Evolutionary conservation across 2,888 invertebrate species (phyloP), one percentile per base, ranked within the genome.

Genomic region (Drosophila atripex): DNA sequence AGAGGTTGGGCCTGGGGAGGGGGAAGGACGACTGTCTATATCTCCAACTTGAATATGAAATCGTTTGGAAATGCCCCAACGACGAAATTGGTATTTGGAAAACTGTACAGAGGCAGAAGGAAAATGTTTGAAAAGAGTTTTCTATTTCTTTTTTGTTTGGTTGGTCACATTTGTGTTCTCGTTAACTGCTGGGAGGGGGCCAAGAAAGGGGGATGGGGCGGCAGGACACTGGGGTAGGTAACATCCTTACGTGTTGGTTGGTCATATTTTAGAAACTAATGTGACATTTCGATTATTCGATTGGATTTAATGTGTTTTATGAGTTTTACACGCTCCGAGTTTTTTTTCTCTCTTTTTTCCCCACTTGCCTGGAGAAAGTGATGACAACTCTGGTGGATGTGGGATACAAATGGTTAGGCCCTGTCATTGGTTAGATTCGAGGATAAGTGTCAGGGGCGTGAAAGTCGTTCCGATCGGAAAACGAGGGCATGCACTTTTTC

Each of bases 261-360:
- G 87, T 86, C 88, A 91, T 91, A 91, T 91, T 91, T 91, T 90
- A 91, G 90, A 90, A 89, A 90, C 89, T 91, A 91, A 91, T 91
- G 91, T 91, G 91, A 91, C 91, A 91, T 91, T 91, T 91, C 91
- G 91, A 91, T 91, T 91, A 91, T 91, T 91, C 91, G 89, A 90
- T 91, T 91, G 91, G 91, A 91, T 90, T 90, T 91, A 91, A 91
- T 91, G 91, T 90, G 88, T 90, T 90, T 91, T 91, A 90, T 90
- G 83, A 82, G 83, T 82, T 87, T 86, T 86, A 80, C 86, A 88
- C 86, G 88, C 78, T 86, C 46, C 77, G 54, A 12, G 16, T 9
- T 41, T 52, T 21, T 18, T 41, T 52, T 21, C 12, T 53, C 30
- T n/a, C 65, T 25, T 45, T 30, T 25, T 46, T 30, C 14, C 45